phyloP scores from a whole-genome alignment of 2,113 vertebrate species.

The Rousettus leschenaultii region DNA sequence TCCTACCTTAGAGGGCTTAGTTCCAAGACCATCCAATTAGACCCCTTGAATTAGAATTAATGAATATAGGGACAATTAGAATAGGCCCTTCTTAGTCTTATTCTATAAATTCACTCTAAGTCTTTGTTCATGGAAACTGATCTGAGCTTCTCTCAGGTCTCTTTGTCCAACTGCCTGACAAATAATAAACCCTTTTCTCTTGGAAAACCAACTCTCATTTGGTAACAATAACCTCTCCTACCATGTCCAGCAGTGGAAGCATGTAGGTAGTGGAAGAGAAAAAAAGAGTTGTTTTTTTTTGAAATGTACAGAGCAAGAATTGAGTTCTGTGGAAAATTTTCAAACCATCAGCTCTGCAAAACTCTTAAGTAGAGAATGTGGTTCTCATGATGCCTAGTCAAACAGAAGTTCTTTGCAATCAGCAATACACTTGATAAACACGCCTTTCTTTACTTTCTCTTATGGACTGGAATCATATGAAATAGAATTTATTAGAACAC shows the following conservation, averaged over 20 bases:
- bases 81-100: no score
- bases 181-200: no score
- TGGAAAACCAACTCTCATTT: no score
- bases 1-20: no score
- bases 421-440: not conserved
- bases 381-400: not conserved
- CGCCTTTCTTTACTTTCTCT: not conserved
- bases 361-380: not conserved
- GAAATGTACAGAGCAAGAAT: not conserved
- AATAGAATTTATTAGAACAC: not conserved
- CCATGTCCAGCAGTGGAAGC: not conserved
- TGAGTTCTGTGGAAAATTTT: conserved; percentile 12
- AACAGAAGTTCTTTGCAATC: not conserved
- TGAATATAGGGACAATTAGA: no score
- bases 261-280: not conserved
- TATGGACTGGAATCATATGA: not conserved
- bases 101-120: no score
- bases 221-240: not conserved
- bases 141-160: no score
- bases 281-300: not conserved
- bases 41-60: no score
- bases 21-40: no score
- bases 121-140: no score
- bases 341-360: not conserved
- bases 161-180: no score